A percentile compares a stretch with the other conserved stretches of the same genome.
phyloP scores from a whole-genome alignment of 2,888 invertebrate species.

The Drosophila fulvimacula region DNA sequence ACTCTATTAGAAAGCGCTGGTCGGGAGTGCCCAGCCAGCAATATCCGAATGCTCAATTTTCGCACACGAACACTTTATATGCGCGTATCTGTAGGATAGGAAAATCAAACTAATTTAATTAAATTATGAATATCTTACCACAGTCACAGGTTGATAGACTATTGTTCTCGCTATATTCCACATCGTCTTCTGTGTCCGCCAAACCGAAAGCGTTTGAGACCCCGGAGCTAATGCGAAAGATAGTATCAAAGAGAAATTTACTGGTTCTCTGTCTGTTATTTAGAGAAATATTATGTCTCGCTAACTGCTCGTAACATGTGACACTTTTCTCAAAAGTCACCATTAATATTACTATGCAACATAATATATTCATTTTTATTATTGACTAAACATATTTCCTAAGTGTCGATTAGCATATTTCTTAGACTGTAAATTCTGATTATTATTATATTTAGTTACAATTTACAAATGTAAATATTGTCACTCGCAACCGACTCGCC shows the following conservation, averaged over 20 bases:
- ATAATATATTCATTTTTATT: constrained; percentile 65
- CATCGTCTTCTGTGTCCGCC: constrained; percentile 86
- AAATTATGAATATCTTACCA: constrained; percentile 86
- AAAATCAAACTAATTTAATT: not conserved
- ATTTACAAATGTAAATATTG: constrained; percentile 61
- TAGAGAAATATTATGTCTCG: constrained; percentile 31
- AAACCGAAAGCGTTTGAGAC: constrained; percentile 84
- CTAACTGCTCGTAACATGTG: constrained; percentile 51
- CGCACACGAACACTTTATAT: no score
- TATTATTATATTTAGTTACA: constrained; percentile 35
- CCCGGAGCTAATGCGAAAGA: constrained; percentile 88
- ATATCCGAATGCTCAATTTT: not conserved
- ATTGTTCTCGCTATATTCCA: constrained; percentile 87
- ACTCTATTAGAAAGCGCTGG: not conserved
- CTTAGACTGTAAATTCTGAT: constrained; percentile 8
- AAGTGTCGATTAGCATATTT: constrained; percentile 14
- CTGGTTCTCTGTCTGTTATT: constrained; percentile 86
- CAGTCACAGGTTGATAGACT: constrained; percentile 89
- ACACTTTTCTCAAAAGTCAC: constrained; percentile 55
- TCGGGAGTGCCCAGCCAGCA: not conserved
- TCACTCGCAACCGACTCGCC: constrained; percentile 40
- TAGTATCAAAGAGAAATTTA: constrained; percentile 90
- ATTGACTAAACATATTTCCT: constrained; percentile 56
- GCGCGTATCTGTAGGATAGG: not conserved
- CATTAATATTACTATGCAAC: constrained; percentile 62